Conservation (phyloP, 2,888 invertebrate species). For the Acleris emargana region DNA sequence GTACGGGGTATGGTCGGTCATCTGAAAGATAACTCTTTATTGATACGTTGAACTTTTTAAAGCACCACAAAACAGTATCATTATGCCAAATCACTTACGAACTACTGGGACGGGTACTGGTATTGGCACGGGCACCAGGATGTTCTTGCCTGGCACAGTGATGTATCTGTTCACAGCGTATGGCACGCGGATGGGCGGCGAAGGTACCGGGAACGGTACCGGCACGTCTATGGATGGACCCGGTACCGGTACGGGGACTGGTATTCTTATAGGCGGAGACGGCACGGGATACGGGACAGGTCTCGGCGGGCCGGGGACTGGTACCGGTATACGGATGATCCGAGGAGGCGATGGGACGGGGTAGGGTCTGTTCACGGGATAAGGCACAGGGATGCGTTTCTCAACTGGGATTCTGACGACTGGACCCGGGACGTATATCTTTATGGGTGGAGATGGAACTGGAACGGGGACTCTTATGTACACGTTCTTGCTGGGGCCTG, state of each 20-base stretch:
- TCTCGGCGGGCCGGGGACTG: conserved; percentile 35
- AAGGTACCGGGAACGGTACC: conserved; percentile 55
- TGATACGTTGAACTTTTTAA: background rate
- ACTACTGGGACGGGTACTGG: conserved; percentile 58
- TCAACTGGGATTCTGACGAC: conserved; percentile 59
- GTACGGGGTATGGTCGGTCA: conserved; percentile 54
- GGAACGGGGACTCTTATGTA: conserved; percentile 61
- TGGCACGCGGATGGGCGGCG: conserved; percentile 56
- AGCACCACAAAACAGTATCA: background rate
- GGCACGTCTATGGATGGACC: conserved; percentile 43
- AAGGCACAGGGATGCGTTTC: conserved; percentile 41
- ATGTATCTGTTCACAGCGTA: conserved; percentile 59
- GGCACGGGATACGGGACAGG: conserved; percentile 30
- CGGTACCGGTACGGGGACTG: conserved; percentile 44
- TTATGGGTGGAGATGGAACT: conserved; percentile 56
- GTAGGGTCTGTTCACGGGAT: conserved; percentile 47
- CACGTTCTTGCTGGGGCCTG: conserved; percentile 50
- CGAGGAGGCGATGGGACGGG: conserved; percentile 36
- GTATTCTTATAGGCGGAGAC: conserved; percentile 45
- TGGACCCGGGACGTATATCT: conserved; percentile 55
- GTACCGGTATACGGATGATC: conserved; percentile 37
- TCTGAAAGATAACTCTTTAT: conserved; percentile 50
- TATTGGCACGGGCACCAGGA: conserved; percentile 54
- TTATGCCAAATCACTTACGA: conserved; percentile 46
- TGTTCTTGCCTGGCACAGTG: conserved; percentile 56